Evolutionary conservation across 2,888 invertebrate species (phyloP), one percentile per base, ranked within the genome.

Genomic region (Eubasilissa splendida): DNA sequence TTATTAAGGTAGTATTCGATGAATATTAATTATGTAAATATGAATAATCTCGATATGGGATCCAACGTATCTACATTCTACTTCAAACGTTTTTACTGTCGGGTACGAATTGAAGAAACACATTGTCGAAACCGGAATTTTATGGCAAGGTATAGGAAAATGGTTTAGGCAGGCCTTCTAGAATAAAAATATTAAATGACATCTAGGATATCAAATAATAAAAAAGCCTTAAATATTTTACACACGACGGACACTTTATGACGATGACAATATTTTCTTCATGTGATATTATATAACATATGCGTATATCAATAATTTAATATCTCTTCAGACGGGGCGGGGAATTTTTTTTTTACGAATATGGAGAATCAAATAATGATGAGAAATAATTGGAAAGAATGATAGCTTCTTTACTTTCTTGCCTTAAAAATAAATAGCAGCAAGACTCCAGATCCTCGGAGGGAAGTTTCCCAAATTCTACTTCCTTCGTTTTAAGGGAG

Each of bases 41-140:
- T 10, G 14, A 33, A n/a, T 31, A 31, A 63, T 11, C 33, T 63
- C 33, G 33, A 33, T 11, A 4, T 31, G 31, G 5, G 10, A 10
- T 9, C 2, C 31, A 31, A 42, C 0, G 42, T 50, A 9, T 50
- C 4, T 12, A 33, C 68, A 1, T 68, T 68, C 42, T 2, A 14
- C 14, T 8, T 33, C 42, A 11, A n/a, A 58, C 58, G n/a, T 58
- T 58, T 58, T 58, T 58, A 58, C 50, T 14, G 4, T 14, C 11
- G 7, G 31, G 56, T 31, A 22, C 11, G 33, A 59, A 22, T 3
- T 42, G 58, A 74, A n/a, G 59, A 74, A 74, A 74, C 56, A 74
- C 74, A 74, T 59, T 59, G 50, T 74, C 56, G n/a, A 58, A 56
- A 33, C 66, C 22, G 33, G n/a, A 56, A 74, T 59, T 74, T 74